Evolutionary conservation across 2,888 invertebrate genomes (phyloP).

Genomic region (Abscondita cerata): DNA sequence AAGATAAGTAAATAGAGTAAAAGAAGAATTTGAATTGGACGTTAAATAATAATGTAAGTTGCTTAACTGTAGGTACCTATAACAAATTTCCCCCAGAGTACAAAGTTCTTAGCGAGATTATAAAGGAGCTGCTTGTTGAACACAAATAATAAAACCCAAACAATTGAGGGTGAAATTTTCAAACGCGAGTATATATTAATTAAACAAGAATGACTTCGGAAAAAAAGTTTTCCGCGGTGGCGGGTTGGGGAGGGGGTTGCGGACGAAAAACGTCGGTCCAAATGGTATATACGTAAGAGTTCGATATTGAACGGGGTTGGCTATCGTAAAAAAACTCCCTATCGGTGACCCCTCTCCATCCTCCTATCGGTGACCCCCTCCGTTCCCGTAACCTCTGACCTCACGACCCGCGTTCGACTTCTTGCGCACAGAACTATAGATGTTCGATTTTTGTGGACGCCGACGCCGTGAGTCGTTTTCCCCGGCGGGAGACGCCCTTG

Average conservation of each 20-base stretch:
- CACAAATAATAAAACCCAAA: constrained; percentile 28
- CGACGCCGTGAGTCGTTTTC: constrained; percentile 49
- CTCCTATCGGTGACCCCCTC: constrained; percentile 41
- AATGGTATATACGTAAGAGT: constrained; percentile 36
- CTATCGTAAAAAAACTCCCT: constrained; percentile 56
- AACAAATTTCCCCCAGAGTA: neutral
- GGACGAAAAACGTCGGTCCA: constrained; percentile 13
- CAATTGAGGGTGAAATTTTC: constrained; percentile 25
- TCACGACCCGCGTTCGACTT: constrained; percentile 51
- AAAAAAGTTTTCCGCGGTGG: constrained; percentile 2
- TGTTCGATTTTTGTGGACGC: constrained; percentile 60
- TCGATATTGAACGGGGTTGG: constrained; percentile 54
- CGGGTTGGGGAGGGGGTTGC: constrained; percentile 9
- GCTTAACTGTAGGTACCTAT: constrained; percentile 3
- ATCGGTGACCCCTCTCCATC: constrained; percentile 43
- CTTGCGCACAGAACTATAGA: constrained; percentile 58
- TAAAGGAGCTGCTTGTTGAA: constrained; percentile 25
- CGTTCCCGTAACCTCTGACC: constrained; percentile 47
- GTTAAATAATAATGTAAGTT: constrained; percentile 5
- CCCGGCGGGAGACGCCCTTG: constrained; percentile 41
- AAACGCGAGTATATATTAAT: constrained; percentile 27
- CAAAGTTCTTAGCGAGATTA: constrained; percentile 11
- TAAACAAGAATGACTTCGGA: constrained; percentile 22
- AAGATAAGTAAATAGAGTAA: too few species aligned
- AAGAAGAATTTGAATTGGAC: neutral